Evolutionary conservation across 2,888 invertebrate genomes (phyloP).

Genomic region (Caenorhabditis panamensis): DNA sequence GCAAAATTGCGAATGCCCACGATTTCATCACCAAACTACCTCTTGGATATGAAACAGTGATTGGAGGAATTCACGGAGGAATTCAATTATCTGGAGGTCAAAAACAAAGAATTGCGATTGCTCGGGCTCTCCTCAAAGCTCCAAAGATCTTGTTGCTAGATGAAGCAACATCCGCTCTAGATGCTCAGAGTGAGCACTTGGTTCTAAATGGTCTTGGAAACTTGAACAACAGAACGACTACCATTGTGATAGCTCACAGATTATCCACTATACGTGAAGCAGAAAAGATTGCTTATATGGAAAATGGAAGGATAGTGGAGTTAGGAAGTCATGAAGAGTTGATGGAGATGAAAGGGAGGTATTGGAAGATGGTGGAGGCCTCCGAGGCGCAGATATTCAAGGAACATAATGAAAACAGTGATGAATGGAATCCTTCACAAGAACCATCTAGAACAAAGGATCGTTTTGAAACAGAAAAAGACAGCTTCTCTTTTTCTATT

Average conservation of each 20-base stretch:
- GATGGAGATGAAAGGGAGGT: slow-evolving; percentile 63
- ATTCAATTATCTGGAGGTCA: slow-evolving; percentile 69
- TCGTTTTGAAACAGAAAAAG: slow-evolving; percentile 42
- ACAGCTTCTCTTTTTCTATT: slow-evolving; percentile 10
- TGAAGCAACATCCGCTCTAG: slow-evolving; percentile 69
- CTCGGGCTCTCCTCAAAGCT: slow-evolving; percentile 63
- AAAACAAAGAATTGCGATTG: slow-evolving; percentile 69
- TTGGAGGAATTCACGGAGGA: slow-evolving; percentile 66
- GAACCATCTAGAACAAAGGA: not conserved
- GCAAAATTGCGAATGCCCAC: slow-evolving; percentile 71
- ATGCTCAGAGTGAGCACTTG: slow-evolving; percentile 67
- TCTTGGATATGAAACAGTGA: slow-evolving; percentile 68
- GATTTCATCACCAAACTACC: slow-evolving; percentile 68
- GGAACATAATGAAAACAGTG: slow-evolving; percentile 7
- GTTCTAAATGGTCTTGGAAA: slow-evolving; percentile 70
- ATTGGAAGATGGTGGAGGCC: slow-evolving; percentile 64
- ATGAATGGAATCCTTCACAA: slow-evolving; percentile 20
- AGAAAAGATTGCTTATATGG: slow-evolving; percentile 66
- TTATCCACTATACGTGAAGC: slow-evolving; percentile 67
- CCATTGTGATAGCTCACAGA: slow-evolving; percentile 70
- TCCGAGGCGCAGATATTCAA: slow-evolving; percentile 71
- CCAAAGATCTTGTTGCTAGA: slow-evolving; percentile 64
- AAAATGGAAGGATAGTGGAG: slow-evolving; percentile 71
- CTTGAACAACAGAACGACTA: slow-evolving; percentile 69
- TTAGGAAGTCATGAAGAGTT: slow-evolving; percentile 65